phyloP scores from a whole-genome alignment of 2,113 vertebrate genomes.

The Ellobius talpinus region DNA sequence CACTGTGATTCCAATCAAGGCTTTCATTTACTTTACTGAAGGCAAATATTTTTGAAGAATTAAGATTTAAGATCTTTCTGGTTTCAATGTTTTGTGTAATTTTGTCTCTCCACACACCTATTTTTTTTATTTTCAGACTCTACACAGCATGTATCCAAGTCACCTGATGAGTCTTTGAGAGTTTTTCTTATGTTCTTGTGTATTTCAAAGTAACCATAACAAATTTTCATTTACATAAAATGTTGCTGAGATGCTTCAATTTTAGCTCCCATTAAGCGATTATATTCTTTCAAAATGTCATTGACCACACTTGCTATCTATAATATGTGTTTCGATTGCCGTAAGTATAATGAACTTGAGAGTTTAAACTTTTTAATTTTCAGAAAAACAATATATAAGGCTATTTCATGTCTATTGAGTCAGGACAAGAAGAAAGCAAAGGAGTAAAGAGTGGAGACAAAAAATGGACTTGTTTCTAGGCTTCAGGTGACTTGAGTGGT shows the following conservation, averaged over 20 bases:
- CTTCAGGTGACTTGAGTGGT: background rate
- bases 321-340: background rate
- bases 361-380: background rate
- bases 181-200: background rate
- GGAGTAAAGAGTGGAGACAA: background rate
- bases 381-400: background rate
- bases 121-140: background rate
- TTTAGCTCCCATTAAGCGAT: background rate
- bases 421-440: background rate
- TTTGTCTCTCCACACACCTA: background rate
- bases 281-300: background rate
- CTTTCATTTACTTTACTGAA: conserved; percentile 44
- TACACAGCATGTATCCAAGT: background rate
- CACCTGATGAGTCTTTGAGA: background rate
- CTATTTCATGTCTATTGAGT: background rate
- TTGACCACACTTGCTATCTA: background rate
- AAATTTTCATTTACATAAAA: conserved; percentile 41
- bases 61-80: conserved; percentile 23
- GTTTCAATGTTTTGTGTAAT: conserved; percentile 9
- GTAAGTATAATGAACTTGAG: background rate
- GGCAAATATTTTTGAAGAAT: background rate
- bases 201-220: conserved; percentile 1
- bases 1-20: background rate
- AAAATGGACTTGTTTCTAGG: background rate
- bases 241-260: conserved; percentile 15